Percentiles rank a stretch among this genome's conserved stretches.
Conservation (phyloP, 1,140 invertebrate genomes). For the Ericerus pela region DNA sequence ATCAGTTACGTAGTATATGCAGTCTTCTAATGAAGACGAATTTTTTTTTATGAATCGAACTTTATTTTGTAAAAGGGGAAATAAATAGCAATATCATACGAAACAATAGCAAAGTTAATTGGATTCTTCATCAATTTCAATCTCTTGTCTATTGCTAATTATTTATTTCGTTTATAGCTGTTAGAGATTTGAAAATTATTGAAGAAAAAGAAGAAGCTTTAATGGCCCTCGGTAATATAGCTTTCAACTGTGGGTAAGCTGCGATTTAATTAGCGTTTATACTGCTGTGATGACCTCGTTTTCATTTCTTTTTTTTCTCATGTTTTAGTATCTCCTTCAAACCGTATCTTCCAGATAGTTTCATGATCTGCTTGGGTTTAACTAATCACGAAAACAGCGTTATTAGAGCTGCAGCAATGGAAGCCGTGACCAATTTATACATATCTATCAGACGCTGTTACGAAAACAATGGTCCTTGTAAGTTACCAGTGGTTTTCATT, state of each 20-base stretch:
- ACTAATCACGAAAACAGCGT: not conserved
- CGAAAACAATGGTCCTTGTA: not conserved
- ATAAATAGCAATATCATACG: too few relatives aligned
- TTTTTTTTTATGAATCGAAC: too few relatives aligned
- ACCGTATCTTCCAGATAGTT: not conserved
- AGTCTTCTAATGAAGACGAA: too few relatives aligned
- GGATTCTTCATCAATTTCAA: too few relatives aligned
- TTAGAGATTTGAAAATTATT: slow-evolving; percentile 1
- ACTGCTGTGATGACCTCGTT: too few relatives aligned
- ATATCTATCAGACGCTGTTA: not conserved
- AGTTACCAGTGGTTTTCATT: not conserved
- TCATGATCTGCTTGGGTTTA: not conserved
- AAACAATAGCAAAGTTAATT: too few relatives aligned
- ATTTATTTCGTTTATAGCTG: too few relatives aligned
- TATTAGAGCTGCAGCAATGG: not conserved
- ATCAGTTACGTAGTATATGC: too few relatives aligned
- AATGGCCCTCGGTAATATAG: not conserved
- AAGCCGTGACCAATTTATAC: slow-evolving; percentile 1
- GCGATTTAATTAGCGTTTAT: not conserved
- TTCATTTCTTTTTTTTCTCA: not conserved
- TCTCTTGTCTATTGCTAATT: too few relatives aligned
- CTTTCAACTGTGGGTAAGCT: not conserved
- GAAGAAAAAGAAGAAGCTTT: slow-evolving; percentile 11
- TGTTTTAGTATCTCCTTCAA: not conserved
- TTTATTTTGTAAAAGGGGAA: too few relatives aligned